Conservation (phyloP, 2,797 vertebrate species). For the Enteromius mattozi region DNA sequence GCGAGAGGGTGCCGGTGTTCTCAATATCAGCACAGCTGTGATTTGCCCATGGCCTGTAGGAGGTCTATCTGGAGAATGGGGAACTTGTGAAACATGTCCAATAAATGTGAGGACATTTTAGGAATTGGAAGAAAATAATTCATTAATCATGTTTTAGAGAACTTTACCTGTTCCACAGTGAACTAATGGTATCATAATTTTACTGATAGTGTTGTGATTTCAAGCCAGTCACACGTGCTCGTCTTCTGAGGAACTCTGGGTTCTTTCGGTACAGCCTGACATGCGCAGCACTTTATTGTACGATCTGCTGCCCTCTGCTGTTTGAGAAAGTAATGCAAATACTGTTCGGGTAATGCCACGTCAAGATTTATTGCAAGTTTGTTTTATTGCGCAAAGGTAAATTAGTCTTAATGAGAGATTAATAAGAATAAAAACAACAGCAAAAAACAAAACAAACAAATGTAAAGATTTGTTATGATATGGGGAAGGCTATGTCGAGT, state of each 20-base stretch:
- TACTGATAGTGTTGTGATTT: neutral
- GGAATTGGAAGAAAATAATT: neutral
- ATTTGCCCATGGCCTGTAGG: neutral
- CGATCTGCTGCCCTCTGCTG: constrained; percentile 43
- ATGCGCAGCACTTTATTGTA: too few relatives aligned
- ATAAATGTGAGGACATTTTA: neutral
- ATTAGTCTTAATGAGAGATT: neutral
- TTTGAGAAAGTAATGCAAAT: neutral
- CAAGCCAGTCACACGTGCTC: neutral
- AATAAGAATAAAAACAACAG: neutral
- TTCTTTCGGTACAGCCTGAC: constrained; percentile 53
- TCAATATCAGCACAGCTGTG: constrained; percentile 3
- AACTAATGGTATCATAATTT: constrained; percentile 48
- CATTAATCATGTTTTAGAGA: neutral
- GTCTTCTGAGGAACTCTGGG: constrained; percentile 41
- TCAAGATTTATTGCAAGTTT: neutral
- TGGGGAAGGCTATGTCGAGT: neutral
- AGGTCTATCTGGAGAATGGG: neutral
- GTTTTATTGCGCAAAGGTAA: neutral
- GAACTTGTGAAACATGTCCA: neutral
- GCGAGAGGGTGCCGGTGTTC: neutral
- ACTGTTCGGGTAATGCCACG: too few relatives aligned
- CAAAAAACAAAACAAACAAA: neutral
- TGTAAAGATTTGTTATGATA: too few relatives aligned
- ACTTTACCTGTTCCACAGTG: neutral